Evolutionary conservation across 2,797 vertebrate species (phyloP).

Genomic region (Trematomus bernacchii): DNA sequence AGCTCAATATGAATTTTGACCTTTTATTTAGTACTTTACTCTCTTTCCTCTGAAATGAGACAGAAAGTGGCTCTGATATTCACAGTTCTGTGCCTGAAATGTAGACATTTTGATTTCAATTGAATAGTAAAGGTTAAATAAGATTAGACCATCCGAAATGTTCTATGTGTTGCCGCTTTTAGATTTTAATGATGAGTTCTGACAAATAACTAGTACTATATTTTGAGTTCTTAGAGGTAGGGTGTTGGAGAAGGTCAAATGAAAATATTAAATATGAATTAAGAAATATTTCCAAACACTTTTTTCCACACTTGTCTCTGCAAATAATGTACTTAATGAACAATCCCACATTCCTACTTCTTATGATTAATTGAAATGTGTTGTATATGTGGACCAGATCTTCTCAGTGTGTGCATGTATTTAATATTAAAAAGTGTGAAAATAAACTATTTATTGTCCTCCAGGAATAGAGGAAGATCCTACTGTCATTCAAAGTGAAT

Average conservation of each 20-base stretch:
- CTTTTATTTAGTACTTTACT: background rate
- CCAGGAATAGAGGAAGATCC: slow-evolving; percentile 46
- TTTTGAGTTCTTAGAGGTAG: background rate
- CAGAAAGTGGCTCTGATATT: background rate
- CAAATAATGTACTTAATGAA: slow-evolving; percentile 38
- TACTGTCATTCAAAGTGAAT: slow-evolving; percentile 39
- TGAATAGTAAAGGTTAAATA: background rate
- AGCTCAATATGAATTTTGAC: background rate
- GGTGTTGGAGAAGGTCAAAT: background rate
- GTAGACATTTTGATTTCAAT: background rate
- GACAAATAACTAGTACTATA: background rate
- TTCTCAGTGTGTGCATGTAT: slow-evolving; percentile 41
- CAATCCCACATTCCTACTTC: slow-evolving; percentile 37
- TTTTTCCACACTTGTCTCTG: background rate
- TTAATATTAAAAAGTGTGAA: slow-evolving; percentile 55
- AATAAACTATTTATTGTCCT: slow-evolving; percentile 64
- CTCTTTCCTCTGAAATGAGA: background rate
- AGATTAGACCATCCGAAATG: background rate
- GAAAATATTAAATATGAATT: background rate
- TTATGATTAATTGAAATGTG: slow-evolving; percentile 53
- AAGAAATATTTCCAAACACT: background rate
- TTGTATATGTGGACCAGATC: slow-evolving; percentile 31
- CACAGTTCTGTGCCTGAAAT: background rate
- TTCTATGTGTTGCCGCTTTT: background rate
- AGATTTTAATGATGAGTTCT: background rate